Evolutionary conservation across 1,140 invertebrate genomes (phyloP).

Genomic region (Musca vetustissima): DNA sequence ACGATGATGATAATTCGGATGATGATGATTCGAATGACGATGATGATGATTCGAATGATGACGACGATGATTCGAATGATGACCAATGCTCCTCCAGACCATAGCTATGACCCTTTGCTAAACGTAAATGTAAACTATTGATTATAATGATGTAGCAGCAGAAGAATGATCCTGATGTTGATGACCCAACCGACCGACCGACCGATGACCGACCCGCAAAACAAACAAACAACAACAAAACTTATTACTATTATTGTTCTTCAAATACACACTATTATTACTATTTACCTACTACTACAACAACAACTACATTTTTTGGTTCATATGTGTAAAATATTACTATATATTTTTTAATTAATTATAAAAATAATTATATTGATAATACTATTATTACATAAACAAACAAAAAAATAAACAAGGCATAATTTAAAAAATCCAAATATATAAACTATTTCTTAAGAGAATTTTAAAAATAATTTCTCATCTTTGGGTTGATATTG

Average conservation of each 20-base stretch:
- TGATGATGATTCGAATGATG: conserved; percentile 27
- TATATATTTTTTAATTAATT: conserved; percentile 21
- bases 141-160: neutral
- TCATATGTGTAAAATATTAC: conserved; percentile 17
- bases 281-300: conserved; percentile 23
- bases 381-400: neutral
- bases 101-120: conserved; percentile 13
- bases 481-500: too few relatives aligned
- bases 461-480: too few relatives aligned
- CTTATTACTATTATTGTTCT: conserved; percentile 29
- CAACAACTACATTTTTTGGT: too few relatives aligned
- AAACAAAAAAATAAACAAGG: conserved; percentile 31
- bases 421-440: conserved; percentile 41
- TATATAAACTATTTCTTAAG: conserved; percentile 12
- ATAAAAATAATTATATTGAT: conserved; percentile 24
- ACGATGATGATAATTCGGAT: conserved; percentile 38
- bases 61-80: conserved; percentile 28
- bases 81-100: conserved; percentile 17
- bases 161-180: conserved; percentile 4
- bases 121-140: neutral
- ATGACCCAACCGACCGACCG: neutral
- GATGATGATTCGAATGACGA: conserved; percentile 41
- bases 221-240: conserved; percentile 25
- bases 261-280: conserved; percentile 43
- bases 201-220: too few relatives aligned